Percentiles rank a stretch among this genome's conserved stretches.
phyloP scores from a whole-genome alignment of 2,888 invertebrate genomes.

The Trilocha varians region DNA sequence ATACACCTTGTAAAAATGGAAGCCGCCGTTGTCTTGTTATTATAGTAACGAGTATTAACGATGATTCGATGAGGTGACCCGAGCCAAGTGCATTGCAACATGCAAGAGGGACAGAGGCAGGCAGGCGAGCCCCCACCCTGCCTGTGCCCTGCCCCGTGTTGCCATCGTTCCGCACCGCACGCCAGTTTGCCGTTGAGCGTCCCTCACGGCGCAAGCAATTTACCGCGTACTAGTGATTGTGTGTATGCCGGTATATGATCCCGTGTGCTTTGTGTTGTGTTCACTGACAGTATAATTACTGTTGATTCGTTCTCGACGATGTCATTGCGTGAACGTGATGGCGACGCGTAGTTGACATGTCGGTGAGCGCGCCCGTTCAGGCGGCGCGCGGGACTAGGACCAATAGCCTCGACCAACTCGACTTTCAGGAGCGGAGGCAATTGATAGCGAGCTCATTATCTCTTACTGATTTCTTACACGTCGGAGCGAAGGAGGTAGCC shows the following conservation, averaged over 20 bases:
- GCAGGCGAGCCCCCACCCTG: constrained; percentile 59
- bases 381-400: constrained; percentile 76
- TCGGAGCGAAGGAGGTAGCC: constrained; percentile 75
- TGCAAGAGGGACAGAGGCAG: constrained; percentile 52
- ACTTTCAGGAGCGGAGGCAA: constrained; percentile 93
- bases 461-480: constrained; percentile 87
- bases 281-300: constrained; percentile 42
- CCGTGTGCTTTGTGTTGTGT: constrained; percentile 60
- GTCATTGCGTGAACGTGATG: constrained; percentile 46
- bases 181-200: constrained; percentile 67
- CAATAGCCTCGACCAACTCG: constrained; percentile 90
- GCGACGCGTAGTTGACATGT: constrained; percentile 68
- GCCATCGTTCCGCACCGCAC: constrained; percentile 34
- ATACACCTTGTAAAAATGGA: no score
- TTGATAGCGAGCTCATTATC: constrained; percentile 91
- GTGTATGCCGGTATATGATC: constrained; percentile 35
- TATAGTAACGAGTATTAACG: constrained; percentile 24
- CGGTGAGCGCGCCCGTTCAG: constrained; percentile 67
- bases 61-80: constrained; percentile 32
- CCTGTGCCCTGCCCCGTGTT: constrained; percentile 23
- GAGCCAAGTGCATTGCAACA: constrained; percentile 59
- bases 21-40: constrained; percentile 12
- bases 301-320: constrained; percentile 43
- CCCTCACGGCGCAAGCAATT: constrained; percentile 61
- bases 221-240: constrained; percentile 27